Conservation (phyloP, 1,140 invertebrate genomes). For the Eueides isabella region DNA sequence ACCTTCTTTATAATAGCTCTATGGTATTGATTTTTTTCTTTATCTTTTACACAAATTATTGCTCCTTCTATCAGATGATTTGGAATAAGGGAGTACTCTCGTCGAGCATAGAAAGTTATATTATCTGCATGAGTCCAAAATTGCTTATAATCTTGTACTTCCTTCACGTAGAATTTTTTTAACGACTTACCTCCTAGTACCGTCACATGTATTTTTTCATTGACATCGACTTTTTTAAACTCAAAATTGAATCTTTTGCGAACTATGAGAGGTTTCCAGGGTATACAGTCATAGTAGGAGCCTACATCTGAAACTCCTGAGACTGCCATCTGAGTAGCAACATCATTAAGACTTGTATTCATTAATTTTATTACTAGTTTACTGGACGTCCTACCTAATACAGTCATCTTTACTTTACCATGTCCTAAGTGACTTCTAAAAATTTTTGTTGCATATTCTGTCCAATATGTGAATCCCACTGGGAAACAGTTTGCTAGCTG, state of each 20-base stretch:
- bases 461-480: neutral
- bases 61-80: conserved; percentile 21
- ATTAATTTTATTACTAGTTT: conserved; percentile 28
- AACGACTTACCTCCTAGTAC: conserved; percentile 29
- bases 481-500: conserved; percentile 31
- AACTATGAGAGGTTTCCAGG: conserved; percentile 6
- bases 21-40: conserved; percentile 24
- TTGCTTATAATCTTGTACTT: conserved; percentile 29
- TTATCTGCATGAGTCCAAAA: conserved; percentile 20
- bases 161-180: conserved; percentile 35
- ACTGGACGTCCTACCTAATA: conserved; percentile 20
- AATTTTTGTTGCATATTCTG: conserved; percentile 6
- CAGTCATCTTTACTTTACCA: conserved; percentile 14
- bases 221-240: conserved; percentile 25
- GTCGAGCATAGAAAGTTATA: conserved; percentile 24
- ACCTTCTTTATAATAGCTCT: conserved; percentile 32
- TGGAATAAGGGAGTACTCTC: conserved; percentile 14
- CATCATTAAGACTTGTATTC: conserved; percentile 17
- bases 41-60: conserved; percentile 29
- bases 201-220: conserved; percentile 33
- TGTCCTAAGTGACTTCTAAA: conserved; percentile 2
- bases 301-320: conserved; percentile 20
- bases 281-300: neutral
- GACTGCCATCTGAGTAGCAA: conserved; percentile 22
- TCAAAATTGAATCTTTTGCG: conserved; percentile 20